Base-by-base conservation (phyloP, 1,140 invertebrate genomes). In the Lucilia cuprina region DNA sequence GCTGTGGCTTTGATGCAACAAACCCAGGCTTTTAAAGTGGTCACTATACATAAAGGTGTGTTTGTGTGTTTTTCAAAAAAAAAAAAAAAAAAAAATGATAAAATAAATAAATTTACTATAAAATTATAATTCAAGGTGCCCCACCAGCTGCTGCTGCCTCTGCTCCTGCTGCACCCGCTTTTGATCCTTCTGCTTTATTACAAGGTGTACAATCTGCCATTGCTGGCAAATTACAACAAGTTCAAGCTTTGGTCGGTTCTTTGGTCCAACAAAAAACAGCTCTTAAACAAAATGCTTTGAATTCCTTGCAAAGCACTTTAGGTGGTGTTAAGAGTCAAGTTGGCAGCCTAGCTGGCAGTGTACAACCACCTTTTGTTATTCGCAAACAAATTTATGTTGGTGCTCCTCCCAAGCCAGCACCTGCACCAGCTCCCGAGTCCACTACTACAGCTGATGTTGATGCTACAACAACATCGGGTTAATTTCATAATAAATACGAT, bases 241-340 rank as follows among this genome's bases (percentile, higher is more conserved):
- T 80, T 14, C 77, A 80, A 14, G n/a, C 77, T 50, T 80, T 80
- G 19, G 77, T 80, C 5, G 77, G 77, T 21, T 80, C 77, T 49
- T 25, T 80, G 47, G 19, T 80, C 2, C 77, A 80, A 80, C 77
- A 80, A 3, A 80, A 80, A 30, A 9, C 14, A 4, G 77, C 77
- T 80, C 41, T 80, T 80, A 80, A 80, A 80, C 77, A 80, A 49
- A 80, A 80, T 50, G 77, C 77, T 80, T 80, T 80, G 77, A 80
- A 80, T 25, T 80, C 77, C 19, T 19, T 80, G 21, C 77, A 80
- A 80, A 80, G 77, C 13, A 80, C 77, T 80, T 19, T 50, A 17
- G 21, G n/a, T 13, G 13, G 77, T 80, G n/a, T 80, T 80, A 80
- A 80, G 77, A 80, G 77, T 17, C 77, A 80, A 49, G 41, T 80